These are phyloP conservation scores for Phaethornis superciliosus DNA, from an alignment of 2,113 vertebrate species.

Conservation along the genomic window DNA sequence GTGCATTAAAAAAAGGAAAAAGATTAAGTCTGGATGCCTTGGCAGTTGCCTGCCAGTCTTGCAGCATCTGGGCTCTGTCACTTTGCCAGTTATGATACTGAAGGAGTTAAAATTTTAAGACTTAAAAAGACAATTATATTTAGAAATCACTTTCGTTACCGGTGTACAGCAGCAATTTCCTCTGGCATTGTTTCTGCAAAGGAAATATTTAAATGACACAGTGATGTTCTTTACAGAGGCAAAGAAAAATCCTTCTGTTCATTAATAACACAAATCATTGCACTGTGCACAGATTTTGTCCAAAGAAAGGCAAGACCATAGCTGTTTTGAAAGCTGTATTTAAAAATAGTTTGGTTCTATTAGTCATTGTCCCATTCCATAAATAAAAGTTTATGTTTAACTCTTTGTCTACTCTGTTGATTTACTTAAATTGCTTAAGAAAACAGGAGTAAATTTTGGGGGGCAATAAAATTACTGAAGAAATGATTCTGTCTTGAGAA, in stretches of 20 bases:
- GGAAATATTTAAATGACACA: conserved; percentile 7
- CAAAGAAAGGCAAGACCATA: conserved; percentile 64
- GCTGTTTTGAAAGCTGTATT: conserved; percentile 54
- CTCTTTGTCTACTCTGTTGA: neutral
- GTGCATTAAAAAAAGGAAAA: neutral
- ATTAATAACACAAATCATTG: conserved; percentile 35
- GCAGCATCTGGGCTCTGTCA: neutral
- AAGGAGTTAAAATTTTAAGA: neutral
- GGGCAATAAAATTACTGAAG: neutral
- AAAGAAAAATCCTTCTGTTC: conserved; percentile 5
- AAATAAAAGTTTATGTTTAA: conserved; percentile 58
- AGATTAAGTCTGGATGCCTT: neutral
- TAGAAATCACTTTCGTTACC: neutral
- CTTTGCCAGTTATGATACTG: neutral
- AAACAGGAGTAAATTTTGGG: neutral
- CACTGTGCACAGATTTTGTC: conserved; percentile 42
- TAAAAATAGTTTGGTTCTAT: conserved; percentile 64
- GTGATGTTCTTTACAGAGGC: conserved; percentile 11
- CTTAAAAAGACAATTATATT: neutral
- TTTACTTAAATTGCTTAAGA: neutral
- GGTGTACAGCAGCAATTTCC: neutral
- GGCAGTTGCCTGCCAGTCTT: neutral
- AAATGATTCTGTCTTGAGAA: neutral
- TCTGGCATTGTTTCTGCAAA: conserved; percentile 22
- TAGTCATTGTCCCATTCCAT: conserved; percentile 54